Percentiles rank a stretch among this genome's conserved stretches.
These are phyloP conservation scores for Pygocentrus nattereri DNA, from an alignment of 2,797 vertebrate genomes.

Conservation along the genomic window DNA sequence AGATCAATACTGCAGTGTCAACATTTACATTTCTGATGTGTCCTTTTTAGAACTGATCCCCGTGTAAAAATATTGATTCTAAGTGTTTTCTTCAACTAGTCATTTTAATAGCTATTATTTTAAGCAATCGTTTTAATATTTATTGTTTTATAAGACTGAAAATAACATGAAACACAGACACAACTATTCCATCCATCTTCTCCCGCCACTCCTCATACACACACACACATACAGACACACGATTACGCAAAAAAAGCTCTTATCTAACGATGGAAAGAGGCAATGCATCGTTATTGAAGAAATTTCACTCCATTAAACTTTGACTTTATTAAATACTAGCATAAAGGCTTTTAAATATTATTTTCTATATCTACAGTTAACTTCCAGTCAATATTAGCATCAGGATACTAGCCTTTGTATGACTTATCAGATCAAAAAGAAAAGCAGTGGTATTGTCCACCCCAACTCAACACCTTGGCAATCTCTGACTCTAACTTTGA, in stretches of 20 bases:
- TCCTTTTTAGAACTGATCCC: not conserved
- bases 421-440: not conserved
- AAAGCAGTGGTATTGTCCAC: too few species aligned
- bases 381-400: too few species aligned
- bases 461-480: not conserved
- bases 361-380: too few species aligned
- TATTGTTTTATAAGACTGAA: not conserved
- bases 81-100: not conserved
- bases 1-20: not conserved
- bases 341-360: too few species aligned
- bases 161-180: not conserved
- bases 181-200: not conserved
- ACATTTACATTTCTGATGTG: not conserved
- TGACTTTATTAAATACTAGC: not conserved
- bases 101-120: not conserved
- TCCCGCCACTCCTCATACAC: not conserved
- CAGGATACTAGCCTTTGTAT: not conserved
- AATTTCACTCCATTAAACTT: not conserved
- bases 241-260: too few species aligned
- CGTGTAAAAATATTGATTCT: not conserved
- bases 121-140: not conserved
- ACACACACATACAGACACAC: too few species aligned
- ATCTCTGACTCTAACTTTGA: too few species aligned
- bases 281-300: not conserved
- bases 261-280: not conserved